Conservation (phyloP, 2,113 vertebrate genomes). For the Pedionomus torquatus region DNA sequence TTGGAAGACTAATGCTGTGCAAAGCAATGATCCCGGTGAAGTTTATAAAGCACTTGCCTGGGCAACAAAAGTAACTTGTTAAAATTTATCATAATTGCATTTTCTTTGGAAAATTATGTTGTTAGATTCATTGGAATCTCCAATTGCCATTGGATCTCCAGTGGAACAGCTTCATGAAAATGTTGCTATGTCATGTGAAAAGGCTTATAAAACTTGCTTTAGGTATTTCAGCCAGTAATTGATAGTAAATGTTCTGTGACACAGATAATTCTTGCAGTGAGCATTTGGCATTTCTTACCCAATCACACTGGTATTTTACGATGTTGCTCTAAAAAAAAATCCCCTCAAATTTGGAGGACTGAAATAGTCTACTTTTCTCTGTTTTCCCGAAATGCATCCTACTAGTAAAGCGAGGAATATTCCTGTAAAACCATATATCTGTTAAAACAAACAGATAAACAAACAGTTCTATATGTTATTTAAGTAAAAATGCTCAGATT, state of each 20-base stretch:
- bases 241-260: neutral
- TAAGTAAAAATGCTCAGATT: neutral
- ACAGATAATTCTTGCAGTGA: neutral
- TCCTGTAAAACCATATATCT: neutral
- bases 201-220: neutral
- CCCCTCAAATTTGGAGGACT: neutral
- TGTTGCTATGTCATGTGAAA: neutral
- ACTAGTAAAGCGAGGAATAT: neutral
- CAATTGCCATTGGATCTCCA: neutral
- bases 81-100: neutral
- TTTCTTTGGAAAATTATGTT: neutral
- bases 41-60: neutral
- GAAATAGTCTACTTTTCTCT: neutral
- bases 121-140: neutral
- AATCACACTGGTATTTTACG: neutral
- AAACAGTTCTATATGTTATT: neutral
- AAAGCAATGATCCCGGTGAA: neutral
- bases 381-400: neutral
- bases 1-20: neutral
- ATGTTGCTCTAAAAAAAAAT: neutral
- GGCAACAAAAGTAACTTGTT: neutral
- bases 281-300: neutral
- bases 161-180: neutral
- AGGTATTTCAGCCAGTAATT: neutral
- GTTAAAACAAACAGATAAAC: neutral